phyloP scores from a whole-genome alignment of 1,140 invertebrate species.

The Diorhabda carinulata region DNA sequence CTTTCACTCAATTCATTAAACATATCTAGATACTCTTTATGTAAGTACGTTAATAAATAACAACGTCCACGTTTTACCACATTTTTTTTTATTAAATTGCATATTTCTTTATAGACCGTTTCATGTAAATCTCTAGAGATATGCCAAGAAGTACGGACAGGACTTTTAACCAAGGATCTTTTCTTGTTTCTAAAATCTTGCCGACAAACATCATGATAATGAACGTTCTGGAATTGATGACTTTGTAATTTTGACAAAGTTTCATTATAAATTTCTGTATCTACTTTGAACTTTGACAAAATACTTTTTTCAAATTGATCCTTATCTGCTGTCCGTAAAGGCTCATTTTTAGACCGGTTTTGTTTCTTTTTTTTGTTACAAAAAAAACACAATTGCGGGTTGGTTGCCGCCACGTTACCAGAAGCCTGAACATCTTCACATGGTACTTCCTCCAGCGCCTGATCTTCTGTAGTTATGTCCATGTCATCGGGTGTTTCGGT shows the following conservation, averaged over 20 bases:
- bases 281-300: conserved; percentile 16
- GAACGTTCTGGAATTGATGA: conserved; percentile 1
- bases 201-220: too few relatives aligned
- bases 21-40: conserved; percentile 13
- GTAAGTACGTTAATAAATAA: too few relatives aligned
- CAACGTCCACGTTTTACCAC: too few relatives aligned
- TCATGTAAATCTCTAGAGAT: too few relatives aligned
- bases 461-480: too few relatives aligned
- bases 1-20: neutral
- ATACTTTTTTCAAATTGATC: neutral
- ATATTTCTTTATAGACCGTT: too few relatives aligned
- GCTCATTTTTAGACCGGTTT: conserved; percentile 15
- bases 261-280: conserved; percentile 21
- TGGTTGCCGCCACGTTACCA: conserved; percentile 25
- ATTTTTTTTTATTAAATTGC: neutral
- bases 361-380: too few relatives aligned
- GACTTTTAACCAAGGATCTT: conserved; percentile 19
- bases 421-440: conserved; percentile 23
- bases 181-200: conserved; percentile 9
- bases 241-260: conserved; percentile 20
- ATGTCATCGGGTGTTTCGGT: too few relatives aligned
- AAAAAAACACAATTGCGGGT: conserved; percentile 21
- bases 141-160: neutral
- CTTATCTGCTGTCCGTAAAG: too few relatives aligned
- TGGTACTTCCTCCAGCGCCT: too few relatives aligned